Conservation (phyloP, 1,140 invertebrate genomes). For the Halictus rubicundus region DNA sequence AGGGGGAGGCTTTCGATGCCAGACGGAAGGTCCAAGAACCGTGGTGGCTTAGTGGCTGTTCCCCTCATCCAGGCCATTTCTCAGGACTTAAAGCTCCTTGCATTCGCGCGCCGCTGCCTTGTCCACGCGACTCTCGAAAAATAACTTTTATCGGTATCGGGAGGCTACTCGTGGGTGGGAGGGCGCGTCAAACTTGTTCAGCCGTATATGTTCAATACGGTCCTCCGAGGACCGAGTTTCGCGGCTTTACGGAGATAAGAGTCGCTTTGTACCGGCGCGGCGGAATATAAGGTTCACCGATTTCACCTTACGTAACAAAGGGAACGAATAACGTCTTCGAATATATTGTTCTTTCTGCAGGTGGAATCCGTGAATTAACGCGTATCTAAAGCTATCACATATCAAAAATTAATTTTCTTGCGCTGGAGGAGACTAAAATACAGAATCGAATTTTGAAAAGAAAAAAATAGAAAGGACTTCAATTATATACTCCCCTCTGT, state of each 20-base stretch:
- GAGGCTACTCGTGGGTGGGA: too few relatives aligned
- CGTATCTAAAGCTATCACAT: too few relatives aligned
- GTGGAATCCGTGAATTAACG: too few relatives aligned
- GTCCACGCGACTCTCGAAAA: conserved; percentile 25
- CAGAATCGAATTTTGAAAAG: too few relatives aligned
- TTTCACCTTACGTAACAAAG: not conserved
- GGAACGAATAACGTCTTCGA: not conserved
- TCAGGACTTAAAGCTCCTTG: conserved; percentile 46
- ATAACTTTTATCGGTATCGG: conserved; percentile 14
- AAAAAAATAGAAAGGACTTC: too few relatives aligned
- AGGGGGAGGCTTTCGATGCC: conserved; percentile 44
- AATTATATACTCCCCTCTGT: too few relatives aligned
- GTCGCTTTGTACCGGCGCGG: not conserved
- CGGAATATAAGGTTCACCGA: not conserved
- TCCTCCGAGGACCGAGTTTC: not conserved
- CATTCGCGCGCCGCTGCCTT: conserved; percentile 31
- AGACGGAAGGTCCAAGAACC: conserved; percentile 54
- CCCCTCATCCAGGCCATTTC: conserved; percentile 56
- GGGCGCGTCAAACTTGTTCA: conserved; percentile 17
- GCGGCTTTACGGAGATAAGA: not conserved
- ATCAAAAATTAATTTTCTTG: too few relatives aligned
- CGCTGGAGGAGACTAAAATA: too few relatives aligned
- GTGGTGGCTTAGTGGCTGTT: conserved; percentile 52
- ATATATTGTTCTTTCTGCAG: too few relatives aligned
- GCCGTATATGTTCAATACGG: not conserved